Conservation (phyloP, 2,888 invertebrate genomes). For the Lottia gigantea region DNA sequence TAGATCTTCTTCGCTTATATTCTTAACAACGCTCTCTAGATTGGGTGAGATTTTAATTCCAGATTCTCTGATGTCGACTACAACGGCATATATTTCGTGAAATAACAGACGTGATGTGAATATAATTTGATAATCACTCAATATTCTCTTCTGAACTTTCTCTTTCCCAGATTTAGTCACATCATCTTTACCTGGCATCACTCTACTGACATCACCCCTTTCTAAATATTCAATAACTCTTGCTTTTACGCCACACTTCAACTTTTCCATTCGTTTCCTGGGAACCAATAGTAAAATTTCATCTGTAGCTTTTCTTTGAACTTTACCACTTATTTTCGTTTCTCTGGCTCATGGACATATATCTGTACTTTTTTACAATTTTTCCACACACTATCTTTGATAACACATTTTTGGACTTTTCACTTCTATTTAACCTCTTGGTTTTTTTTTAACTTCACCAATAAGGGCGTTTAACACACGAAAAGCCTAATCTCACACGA, state of each 20-base stretch:
- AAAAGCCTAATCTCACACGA: no score
- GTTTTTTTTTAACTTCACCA: constrained; percentile 4
- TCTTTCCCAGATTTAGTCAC: neutral
- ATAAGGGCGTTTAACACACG: constrained; percentile 11
- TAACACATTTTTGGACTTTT: neutral
- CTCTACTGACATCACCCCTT: constrained; percentile 9
- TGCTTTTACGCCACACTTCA: neutral
- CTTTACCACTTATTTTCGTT: neutral
- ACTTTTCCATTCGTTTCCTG: neutral
- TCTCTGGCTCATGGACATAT: neutral
- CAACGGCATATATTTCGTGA: constrained; percentile 33
- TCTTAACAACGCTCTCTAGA: constrained; percentile 23
- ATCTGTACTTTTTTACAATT: constrained; percentile 12
- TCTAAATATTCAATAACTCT: neutral
- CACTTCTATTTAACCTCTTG: neutral
- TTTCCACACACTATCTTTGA: constrained; percentile 2
- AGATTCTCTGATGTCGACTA: constrained; percentile 28
- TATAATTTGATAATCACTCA: constrained; percentile 17
- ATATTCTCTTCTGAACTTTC: constrained; percentile 3
- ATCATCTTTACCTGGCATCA: constrained; percentile 11
- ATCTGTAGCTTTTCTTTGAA: neutral
- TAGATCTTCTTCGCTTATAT: constrained; percentile 18
- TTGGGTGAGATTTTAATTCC: constrained; percentile 23
- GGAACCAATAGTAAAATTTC: neutral
- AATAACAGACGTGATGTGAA: constrained; percentile 23